Evolutionary conservation across 2,113 vertebrate genomes (phyloP).

Genomic region (Cettia cetti): DNA sequence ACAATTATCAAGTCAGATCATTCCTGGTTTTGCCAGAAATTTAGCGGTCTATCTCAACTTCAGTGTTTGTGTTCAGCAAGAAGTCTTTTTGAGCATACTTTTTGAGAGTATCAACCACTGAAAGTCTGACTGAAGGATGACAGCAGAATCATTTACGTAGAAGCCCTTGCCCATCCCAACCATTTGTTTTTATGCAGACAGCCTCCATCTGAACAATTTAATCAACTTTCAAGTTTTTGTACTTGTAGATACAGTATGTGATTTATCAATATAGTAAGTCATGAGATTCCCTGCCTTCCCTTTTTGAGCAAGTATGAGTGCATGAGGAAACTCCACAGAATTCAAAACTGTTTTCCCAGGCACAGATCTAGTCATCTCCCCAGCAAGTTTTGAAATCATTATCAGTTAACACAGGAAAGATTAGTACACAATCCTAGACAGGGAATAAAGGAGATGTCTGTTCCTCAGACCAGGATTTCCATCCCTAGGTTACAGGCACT

Average conservation of each 20-base stretch:
- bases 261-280: background rate
- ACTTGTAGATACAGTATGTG: background rate
- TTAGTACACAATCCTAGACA: background rate
- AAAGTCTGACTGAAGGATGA: constrained; percentile 17
- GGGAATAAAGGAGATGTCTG: background rate
- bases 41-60: background rate
- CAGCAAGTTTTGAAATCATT: background rate
- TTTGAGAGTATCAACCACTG: background rate
- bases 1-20: background rate
- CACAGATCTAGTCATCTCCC: background rate
- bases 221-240: background rate
- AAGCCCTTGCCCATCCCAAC: background rate
- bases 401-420: background rate
- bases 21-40: background rate
- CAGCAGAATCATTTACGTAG: background rate
- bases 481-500: background rate
- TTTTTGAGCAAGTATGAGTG: background rate
- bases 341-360: background rate
- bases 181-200: background rate
- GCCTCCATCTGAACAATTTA: background rate
- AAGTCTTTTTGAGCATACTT: background rate
- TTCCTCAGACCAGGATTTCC: background rate
- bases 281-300: background rate
- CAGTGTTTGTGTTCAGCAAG: background rate
- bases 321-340: background rate